Conservation (phyloP, 2,113 vertebrate genomes). For the Arenaria interpres region DNA sequence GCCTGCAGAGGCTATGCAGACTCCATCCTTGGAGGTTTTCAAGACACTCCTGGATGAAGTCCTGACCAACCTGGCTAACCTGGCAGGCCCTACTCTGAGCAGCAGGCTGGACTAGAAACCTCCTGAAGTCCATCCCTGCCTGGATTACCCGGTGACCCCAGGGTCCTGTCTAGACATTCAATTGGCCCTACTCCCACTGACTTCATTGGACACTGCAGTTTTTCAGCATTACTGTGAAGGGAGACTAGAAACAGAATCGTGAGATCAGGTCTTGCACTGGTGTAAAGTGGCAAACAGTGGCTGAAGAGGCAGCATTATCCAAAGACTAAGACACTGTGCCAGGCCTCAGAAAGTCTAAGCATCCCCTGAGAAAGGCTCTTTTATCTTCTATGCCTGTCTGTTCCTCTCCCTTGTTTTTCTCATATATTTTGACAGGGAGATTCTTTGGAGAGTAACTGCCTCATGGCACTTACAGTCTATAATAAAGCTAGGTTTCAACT, state of each 20-base stretch:
- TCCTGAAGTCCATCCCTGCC: background rate
- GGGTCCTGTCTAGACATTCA: background rate
- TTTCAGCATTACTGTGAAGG: background rate
- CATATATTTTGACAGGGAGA: background rate
- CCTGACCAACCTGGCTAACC: background rate
- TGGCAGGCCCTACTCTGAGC: background rate
- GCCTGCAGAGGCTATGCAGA: background rate
- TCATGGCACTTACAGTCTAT: background rate
- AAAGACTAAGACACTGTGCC: background rate
- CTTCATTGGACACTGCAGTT: background rate
- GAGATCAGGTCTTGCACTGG: background rate
- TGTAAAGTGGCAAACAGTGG: background rate
- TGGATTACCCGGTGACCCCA: background rate
- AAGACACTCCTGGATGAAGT: background rate
- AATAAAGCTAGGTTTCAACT: background rate
- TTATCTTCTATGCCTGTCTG: background rate
- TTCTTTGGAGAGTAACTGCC: background rate
- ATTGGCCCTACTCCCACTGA: background rate
- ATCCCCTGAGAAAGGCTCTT: background rate
- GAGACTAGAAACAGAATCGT: background rate
- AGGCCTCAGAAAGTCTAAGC: background rate
- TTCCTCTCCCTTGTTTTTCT: background rate
- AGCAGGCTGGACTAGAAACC: background rate
- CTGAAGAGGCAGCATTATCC: background rate
- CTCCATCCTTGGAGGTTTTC: background rate